These are phyloP conservation scores for pig (Sus scrofa) DNA, from an alignment of 2,113 vertebrate genomes.

Conservation along the genomic window DNA sequence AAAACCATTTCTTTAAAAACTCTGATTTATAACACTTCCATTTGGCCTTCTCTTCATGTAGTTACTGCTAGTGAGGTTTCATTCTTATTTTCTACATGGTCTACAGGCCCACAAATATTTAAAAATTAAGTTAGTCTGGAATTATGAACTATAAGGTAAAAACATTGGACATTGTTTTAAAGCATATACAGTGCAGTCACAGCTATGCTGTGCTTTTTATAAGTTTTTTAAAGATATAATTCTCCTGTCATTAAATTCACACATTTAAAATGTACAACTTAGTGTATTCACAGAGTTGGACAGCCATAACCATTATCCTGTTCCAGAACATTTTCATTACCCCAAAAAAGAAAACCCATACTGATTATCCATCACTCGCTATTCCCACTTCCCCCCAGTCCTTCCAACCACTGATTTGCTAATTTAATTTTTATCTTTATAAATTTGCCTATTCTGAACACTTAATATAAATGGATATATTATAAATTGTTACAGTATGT, in stretches of 20 bases:
- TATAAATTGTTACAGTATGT: not conserved
- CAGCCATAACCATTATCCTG: not conserved
- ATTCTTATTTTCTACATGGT: not conserved
- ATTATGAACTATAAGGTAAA: not conserved
- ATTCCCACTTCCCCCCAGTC: not conserved
- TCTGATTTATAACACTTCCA: not conserved
- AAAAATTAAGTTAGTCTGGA: conserved; percentile 39
- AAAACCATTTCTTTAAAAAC: not conserved
- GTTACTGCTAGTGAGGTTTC: not conserved
- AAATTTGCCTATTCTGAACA: not conserved
- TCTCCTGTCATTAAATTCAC: not conserved
- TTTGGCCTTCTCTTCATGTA: not conserved
- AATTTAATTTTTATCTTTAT: not conserved
- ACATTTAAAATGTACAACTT: conserved; percentile 36
- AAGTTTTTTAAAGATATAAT: not conserved
- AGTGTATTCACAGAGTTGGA: not conserved
- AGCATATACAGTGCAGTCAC: not conserved
- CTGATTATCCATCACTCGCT: not conserved
- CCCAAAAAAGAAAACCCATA: not conserved
- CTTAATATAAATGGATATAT: not conserved
- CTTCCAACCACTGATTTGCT: not conserved
- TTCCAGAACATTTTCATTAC: conserved; percentile 3
- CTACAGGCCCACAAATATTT: conserved; percentile 8
- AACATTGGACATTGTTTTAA: conserved; percentile 4
- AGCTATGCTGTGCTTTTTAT: not conserved